phyloP scores from a whole-genome alignment of 2,888 invertebrate species.

The Hedychridium roseum region DNA sequence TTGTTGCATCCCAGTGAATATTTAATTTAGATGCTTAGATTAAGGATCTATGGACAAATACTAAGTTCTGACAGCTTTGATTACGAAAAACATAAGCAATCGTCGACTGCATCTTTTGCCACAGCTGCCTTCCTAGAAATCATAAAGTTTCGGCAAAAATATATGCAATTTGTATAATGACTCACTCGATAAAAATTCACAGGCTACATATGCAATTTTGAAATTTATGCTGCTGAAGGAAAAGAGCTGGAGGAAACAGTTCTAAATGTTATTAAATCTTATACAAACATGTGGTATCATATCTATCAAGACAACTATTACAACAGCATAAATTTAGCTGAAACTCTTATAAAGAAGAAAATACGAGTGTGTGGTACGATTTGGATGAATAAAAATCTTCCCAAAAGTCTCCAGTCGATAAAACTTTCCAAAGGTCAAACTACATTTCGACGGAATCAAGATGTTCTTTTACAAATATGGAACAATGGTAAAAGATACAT shows the following conservation, averaged over 20 bases:
- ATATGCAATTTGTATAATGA: no score
- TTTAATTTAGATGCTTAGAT: no score
- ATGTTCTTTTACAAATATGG: constrained; percentile 6
- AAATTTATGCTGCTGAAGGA: constrained; percentile 5
- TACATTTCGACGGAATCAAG: constrained; percentile 6
- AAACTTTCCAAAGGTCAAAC: constrained; percentile 3
- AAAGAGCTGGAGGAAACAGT: constrained; percentile 3
- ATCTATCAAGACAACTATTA: constrained; percentile 7
- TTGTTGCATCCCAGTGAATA: no score
- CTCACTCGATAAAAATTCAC: no score
- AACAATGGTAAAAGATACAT: constrained; percentile 20
- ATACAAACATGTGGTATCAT: constrained; percentile 7
- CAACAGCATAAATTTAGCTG: constrained; percentile 7
- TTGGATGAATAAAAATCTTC: constrained; percentile 3
- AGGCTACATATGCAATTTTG: constrained; percentile 9
- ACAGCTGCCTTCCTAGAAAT: no score
- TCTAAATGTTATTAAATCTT: constrained; percentile 3
- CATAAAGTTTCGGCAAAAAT: no score
- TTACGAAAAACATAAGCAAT: no score
- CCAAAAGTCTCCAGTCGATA: background rate
- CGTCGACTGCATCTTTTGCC: no score
- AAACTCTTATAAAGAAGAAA: constrained; percentile 7
- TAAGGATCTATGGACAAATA: no score
- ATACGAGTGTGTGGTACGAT: constrained; percentile 7
- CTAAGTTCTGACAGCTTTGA: no score